Base-by-base conservation (phyloP, 2,888 invertebrate species). In the Pantelozetes paolii region DNA sequence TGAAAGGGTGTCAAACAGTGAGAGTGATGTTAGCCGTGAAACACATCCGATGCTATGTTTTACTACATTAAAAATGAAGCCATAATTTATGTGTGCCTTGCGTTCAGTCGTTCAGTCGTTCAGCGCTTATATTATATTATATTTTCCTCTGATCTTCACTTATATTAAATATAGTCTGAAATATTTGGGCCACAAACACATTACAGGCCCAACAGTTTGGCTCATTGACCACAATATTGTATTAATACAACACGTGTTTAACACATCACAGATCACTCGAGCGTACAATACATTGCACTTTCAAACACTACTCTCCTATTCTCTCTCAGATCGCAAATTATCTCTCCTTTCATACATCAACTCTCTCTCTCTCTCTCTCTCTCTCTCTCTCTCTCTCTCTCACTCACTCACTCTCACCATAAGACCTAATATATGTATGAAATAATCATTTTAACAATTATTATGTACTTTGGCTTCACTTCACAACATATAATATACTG, bases 231-330 rank as follows among this genome's bases (percentile, higher is more conserved):
- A 57, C 71, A 71, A 71, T 71, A 71, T 71, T 71, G 57, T 54
- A 71, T 71, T 71, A 71, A 71, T 71, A 71, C 57, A 71, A 71
- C 71, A 71, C 71, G 71, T 71, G 71, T 71, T 50, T 64, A 64
- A 64, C 64, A 64, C 64, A 71, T 71, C 42, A 48, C n/a, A 70
- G 26, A 28, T 42, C 45, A 70, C 18, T 45, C 48, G 23, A 23
- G 15, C 45, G 70, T 48, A 45, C 45, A 30, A 28, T 45, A 50
- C 50, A 50, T 50, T 8, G 9, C 36, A 36, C 36, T 36, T 9
- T 36, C n/a, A n/a, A n/a, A n/a, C n/a, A n/a, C n/a, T n/a, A n/a
- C 36, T 36, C 36, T 36, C 36, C 36, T 8, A 36, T 36, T 36
- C 36, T 36, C 36, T 50, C 50, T 50, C 50, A 50, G 18, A 18